Evolutionary conservation across 2,113 vertebrate species (phyloP), one percentile per base, ranked within the genome.

Genomic region (Bubo blakistoni): DNA sequence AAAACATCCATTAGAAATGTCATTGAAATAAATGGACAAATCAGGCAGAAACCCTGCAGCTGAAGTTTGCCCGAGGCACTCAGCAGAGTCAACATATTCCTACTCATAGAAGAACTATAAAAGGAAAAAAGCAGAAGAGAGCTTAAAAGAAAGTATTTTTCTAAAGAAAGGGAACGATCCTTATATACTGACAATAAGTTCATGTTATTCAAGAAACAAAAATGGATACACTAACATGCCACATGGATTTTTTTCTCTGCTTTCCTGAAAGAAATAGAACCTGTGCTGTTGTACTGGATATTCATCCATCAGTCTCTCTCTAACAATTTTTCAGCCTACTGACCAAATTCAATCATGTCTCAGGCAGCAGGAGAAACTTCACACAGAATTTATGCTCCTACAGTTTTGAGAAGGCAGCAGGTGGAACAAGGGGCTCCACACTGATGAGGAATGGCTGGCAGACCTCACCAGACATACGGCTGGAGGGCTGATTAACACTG

Each of bases 41-140:
- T 77, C 86, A 82, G 69, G 81, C 86, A 94, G 92, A 93, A 96
- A 78, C 21, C 27, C 44, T 69, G 81, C 20, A 79, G 84, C 47
- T 90, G 62, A 79, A 85, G 87, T 95, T 73, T 92, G 91, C 95
- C 83, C 13, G 38, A 81, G 84, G 91, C 63, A 72, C 12, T 82
- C 42, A 77, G 44, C n/a, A 95, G 59, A 88, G n/a, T 79, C 38
- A 70, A 85, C 4, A 6, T 27, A 70, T 59, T 72, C 44, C 78
- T 77, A 38, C 40, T 58, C 71, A 57, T 6, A 59, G 52, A 84
- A 73, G 47, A 90, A 76, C 52, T 71, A 74, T 3, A 69, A 52
- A 90, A 81, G 26, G n/a, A 47, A 71, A 58, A 72, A 61, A 70
- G 40, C 36, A 86, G 61, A 57, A 67, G 14, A 52, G 29, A 59